Evolutionary conservation across 2,797 vertebrate genomes (phyloP).

Genomic region (Glyptemys insculpta): DNA sequence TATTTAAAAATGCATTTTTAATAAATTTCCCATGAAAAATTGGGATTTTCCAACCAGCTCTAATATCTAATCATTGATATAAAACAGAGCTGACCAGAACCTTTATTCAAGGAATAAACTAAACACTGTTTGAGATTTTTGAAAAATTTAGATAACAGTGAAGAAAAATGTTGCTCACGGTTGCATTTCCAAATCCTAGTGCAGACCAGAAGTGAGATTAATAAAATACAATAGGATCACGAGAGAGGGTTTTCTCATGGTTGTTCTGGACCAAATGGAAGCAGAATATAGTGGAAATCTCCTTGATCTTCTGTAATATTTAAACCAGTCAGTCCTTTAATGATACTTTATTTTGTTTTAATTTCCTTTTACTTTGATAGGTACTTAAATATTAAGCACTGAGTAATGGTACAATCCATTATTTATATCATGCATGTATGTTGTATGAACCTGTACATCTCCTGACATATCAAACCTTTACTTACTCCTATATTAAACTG

Average conservation of each 20-base stretch:
- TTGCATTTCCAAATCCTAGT: neutral
- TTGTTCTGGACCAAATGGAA: neutral
- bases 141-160: neutral
- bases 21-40: neutral
- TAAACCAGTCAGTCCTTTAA: neutral
- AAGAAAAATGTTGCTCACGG: neutral
- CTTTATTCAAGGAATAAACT: neutral
- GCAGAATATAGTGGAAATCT: neutral
- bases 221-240: neutral
- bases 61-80: neutral
- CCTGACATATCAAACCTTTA: neutral
- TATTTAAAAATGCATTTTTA: neutral
- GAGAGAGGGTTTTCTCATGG: neutral
- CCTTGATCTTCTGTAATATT: neutral
- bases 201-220: neutral
- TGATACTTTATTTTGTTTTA: conserved; percentile 6
- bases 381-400: conserved; percentile 13
- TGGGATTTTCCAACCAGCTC: neutral
- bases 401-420: neutral
- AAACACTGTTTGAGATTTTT: neutral
- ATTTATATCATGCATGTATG: neutral
- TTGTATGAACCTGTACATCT: neutral
- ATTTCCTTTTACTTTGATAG: conserved; percentile 1
- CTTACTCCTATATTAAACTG: neutral
- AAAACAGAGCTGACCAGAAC: neutral